Conservation (phyloP, 2,888 invertebrate species). For the Allacma fusca region DNA sequence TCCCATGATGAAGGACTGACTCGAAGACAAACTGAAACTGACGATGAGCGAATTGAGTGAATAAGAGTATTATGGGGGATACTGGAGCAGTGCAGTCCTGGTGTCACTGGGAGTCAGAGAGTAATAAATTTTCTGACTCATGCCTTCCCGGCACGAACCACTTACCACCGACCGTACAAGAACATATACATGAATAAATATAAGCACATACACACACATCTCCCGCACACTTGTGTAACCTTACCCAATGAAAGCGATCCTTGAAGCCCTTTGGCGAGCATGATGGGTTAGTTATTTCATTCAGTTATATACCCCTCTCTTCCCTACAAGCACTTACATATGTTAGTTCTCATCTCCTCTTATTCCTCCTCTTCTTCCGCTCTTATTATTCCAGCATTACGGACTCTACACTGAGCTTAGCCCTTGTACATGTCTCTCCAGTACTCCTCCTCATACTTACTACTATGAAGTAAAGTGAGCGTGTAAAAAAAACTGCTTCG, state of each 20-base stretch:
- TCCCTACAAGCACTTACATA: background rate
- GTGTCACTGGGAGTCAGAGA: slow-evolving; percentile 44
- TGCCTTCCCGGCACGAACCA: slow-evolving; percentile 36
- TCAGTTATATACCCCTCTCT: slow-evolving; percentile 7
- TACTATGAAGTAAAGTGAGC: background rate
- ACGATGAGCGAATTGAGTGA: slow-evolving; percentile 35
- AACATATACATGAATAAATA: background rate
- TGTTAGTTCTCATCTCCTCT: slow-evolving; percentile 4
- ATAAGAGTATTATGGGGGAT: slow-evolving; percentile 31
- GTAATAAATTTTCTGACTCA: slow-evolving; percentile 49
- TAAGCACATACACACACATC: background rate
- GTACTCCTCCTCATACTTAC: background rate
- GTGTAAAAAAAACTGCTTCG: slow-evolving; percentile 8
- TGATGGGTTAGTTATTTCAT: slow-evolving; percentile 25
- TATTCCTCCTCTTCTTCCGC: background rate
- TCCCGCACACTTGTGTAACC: slow-evolving; percentile 28
- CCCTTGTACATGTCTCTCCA: background rate
- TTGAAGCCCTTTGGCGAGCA: slow-evolving; percentile 31
- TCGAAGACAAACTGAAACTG: slow-evolving; percentile 32
- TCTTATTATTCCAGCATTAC: slow-evolving; percentile 5
- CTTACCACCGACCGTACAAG: background rate
- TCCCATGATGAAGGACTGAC: background rate
- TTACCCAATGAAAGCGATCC: slow-evolving; percentile 5
- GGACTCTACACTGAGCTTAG: background rate
- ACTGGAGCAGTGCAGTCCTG: background rate